Evolutionary conservation across 2,888 invertebrate genomes (phyloP).

Genomic region (Laspeyria flexula): DNA sequence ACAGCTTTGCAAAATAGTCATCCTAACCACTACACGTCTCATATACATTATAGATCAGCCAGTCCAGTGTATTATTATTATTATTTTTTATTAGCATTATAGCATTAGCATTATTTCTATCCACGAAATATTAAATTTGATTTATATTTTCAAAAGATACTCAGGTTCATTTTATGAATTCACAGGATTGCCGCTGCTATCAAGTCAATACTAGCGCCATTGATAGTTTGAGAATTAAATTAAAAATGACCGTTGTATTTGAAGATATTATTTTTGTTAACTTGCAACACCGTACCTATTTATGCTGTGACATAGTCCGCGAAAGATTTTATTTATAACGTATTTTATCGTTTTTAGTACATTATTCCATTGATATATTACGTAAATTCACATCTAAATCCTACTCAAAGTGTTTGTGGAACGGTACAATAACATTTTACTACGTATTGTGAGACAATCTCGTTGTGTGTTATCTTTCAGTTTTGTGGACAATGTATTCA

Average conservation of each 20-base stretch:
- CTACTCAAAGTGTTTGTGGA: slow-evolving; percentile 19
- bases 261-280: slow-evolving; percentile 46
- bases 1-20: too few relatives aligned
- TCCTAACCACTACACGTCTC: too few relatives aligned
- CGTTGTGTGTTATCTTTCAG: slow-evolving; percentile 36
- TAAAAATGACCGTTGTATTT: slow-evolving; percentile 57
- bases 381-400: slow-evolving; percentile 17
- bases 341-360: slow-evolving; percentile 29
- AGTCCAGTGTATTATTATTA: too few relatives aligned
- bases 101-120: too few relatives aligned
- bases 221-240: background rate
- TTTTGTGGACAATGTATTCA: slow-evolving; percentile 55
- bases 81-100: too few relatives aligned
- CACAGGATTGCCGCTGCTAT: too few relatives aligned
- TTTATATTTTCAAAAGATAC: too few relatives aligned
- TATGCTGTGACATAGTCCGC: slow-evolving; percentile 52
- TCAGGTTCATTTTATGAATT: too few relatives aligned
- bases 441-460: slow-evolving; percentile 24
- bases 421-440: slow-evolving; percentile 17
- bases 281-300: slow-evolving; percentile 55
- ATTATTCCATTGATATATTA: slow-evolving; percentile 23
- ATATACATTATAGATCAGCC: too few relatives aligned
- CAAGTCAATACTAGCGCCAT: slow-evolving; percentile 38
- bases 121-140: too few relatives aligned
- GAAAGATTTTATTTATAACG: slow-evolving; percentile 31